Conservation (phyloP, 2,113 vertebrate species). For the Caracal caracal region DNA sequence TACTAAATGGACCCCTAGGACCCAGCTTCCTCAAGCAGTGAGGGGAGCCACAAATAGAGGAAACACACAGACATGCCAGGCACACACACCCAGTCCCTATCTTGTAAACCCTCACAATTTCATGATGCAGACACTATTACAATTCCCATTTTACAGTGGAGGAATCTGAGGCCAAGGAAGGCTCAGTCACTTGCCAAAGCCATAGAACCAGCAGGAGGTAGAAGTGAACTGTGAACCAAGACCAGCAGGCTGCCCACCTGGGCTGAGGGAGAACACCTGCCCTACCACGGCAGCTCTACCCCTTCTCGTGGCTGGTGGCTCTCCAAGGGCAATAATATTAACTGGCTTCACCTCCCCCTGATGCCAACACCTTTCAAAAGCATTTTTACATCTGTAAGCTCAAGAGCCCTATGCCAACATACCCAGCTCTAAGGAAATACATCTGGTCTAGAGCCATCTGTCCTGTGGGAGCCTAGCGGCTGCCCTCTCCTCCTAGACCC, state of each 20-base stretch:
- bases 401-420: background rate
- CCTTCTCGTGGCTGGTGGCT: background rate
- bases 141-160: background rate
- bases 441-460: background rate
- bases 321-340: background rate
- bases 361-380: constrained; percentile 45
- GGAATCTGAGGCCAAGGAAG: background rate
- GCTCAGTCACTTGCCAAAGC: background rate
- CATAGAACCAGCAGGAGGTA: background rate
- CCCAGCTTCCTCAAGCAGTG: background rate
- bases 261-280: background rate
- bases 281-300: background rate
- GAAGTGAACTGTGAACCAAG: background rate
- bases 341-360: background rate
- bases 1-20: background rate
- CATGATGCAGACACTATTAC: background rate
- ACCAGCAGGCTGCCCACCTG: background rate
- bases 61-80: background rate
- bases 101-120: background rate
- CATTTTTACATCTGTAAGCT: constrained; percentile 42
- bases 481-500: background rate
- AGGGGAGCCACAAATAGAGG: background rate
- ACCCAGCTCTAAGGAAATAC: background rate
- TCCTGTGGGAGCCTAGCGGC: background rate
- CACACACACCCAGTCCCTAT: background rate